Conservation (phyloP, 92 coral and sea anemone species). For the Palythoa heliodiscus region DNA sequence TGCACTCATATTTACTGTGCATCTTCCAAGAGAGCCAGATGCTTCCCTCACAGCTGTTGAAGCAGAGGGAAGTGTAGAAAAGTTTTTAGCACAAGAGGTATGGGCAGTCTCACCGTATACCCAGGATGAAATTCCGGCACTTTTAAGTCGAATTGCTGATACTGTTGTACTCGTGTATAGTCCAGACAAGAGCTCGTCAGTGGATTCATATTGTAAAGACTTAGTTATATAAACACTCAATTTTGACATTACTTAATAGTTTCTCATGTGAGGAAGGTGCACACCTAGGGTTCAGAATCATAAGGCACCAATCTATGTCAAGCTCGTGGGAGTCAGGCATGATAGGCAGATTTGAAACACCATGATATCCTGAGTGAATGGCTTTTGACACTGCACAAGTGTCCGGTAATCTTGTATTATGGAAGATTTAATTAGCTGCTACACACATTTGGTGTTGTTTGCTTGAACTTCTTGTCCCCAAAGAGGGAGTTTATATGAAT, state of each 20-base stretch:
- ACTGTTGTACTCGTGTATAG: slow-evolving; percentile 74
- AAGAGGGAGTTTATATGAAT: too few relatives aligned
- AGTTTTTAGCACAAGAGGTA: slow-evolving; percentile 59
- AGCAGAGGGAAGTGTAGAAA: slow-evolving; percentile 74
- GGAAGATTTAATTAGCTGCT: too few relatives aligned
- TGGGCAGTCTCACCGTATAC: slow-evolving; percentile 72
- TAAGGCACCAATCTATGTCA: too few relatives aligned
- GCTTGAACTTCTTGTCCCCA: too few relatives aligned
- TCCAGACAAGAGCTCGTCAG: slow-evolving; percentile 51
- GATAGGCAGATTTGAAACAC: too few relatives aligned
- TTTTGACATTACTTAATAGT: neutral
- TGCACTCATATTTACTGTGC: slow-evolving; percentile 84
- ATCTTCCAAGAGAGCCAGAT: slow-evolving; percentile 66
- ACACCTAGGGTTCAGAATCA: too few relatives aligned
- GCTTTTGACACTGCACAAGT: too few relatives aligned
- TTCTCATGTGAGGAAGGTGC: neutral
- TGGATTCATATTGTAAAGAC: slow-evolving; percentile 16
- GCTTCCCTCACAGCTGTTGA: slow-evolving; percentile 57
- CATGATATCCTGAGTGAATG: too few relatives aligned
- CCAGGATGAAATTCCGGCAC: slow-evolving; percentile 72
- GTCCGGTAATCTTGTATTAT: too few relatives aligned
- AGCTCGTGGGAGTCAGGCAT: too few relatives aligned
- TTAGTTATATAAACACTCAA: neutral
- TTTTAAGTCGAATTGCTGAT: slow-evolving; percentile 84
- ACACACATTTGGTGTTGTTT: too few relatives aligned